A percentile compares a stretch with the other conserved stretches of the same genome.
phyloP scores from a whole-genome alignment of 1,140 invertebrate genomes.

The Mamestra configurata region DNA sequence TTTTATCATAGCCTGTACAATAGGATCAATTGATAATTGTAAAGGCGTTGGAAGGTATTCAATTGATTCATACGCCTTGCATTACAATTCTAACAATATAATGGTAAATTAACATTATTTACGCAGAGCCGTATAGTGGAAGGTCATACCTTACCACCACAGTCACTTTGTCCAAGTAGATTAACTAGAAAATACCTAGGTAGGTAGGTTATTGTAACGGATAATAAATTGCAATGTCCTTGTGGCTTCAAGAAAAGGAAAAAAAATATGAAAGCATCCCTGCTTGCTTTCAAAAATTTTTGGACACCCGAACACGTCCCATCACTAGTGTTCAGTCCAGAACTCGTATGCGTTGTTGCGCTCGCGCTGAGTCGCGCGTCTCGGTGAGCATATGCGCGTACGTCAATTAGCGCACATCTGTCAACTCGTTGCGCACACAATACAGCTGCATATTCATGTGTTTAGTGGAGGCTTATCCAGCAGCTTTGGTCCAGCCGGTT shows the following conservation, averaged over 20 bases:
- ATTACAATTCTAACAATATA: not conserved
- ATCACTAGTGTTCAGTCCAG: conserved; percentile 1
- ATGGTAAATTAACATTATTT: not conserved
- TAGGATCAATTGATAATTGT: no score
- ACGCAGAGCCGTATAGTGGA: not conserved
- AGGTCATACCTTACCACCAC: not conserved
- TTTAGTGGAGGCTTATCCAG: not conserved
- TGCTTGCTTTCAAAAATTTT: no score
- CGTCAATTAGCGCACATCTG: conserved; percentile 43
- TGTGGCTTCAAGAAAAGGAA: no score
- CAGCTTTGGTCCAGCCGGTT: not conserved
- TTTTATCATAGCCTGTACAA: not conserved
- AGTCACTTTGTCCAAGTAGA: not conserved
- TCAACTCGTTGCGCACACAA: conserved; percentile 29
- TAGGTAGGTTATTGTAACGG: no score
- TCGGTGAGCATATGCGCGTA: conserved; percentile 3
- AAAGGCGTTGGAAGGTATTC: no score
- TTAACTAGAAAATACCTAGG: no score
- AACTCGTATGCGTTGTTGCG: not conserved
- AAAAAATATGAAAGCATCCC: no score
- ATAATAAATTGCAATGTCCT: no score
- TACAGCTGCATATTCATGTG: not conserved
- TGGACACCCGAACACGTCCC: not conserved
- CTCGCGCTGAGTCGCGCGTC: not conserved
- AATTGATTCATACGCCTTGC: no score